Conservation (phyloP, 1,140 invertebrate species). For the Achroia grisella region DNA sequence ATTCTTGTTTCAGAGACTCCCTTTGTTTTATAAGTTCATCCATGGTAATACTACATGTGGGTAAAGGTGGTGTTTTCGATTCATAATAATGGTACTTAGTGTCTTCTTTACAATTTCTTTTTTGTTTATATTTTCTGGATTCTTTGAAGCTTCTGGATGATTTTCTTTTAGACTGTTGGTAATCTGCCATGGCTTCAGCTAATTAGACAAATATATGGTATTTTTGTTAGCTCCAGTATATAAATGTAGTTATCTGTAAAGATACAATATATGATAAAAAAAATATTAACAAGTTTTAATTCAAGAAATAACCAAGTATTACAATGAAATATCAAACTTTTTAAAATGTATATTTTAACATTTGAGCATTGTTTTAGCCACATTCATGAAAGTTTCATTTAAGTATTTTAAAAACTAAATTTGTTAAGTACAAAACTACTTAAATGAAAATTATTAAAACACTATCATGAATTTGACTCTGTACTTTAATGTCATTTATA, state of each 20-base stretch:
- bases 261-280: conserved; percentile 12
- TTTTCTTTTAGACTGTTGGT: conserved; percentile 29
- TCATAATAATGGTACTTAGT: conserved; percentile 21
- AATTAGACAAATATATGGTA: conserved; percentile 6
- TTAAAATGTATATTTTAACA: conserved; percentile 13
- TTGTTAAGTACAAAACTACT: background rate
- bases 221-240: conserved; percentile 7
- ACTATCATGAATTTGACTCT: conserved; percentile 48
- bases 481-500: conserved; percentile 27
- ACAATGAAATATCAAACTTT: conserved; percentile 1
- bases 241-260: conserved; percentile 26
- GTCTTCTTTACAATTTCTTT: conserved; percentile 22
- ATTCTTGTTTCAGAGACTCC: conserved; percentile 36
- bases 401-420: background rate
- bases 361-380: conserved; percentile 25
- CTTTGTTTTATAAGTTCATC: conserved; percentile 52
- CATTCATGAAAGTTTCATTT: conserved; percentile 36
- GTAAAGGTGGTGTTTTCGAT: conserved; percentile 53
- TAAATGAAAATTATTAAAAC: conserved; percentile 6
- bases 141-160: conserved; percentile 24
- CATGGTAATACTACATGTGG: conserved; percentile 27
- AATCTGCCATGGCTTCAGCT: conserved; percentile 34
- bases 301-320: too few species aligned
- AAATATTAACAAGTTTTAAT: too few species aligned
- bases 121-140: conserved; percentile 23